phyloP scores from a whole-genome alignment of 2,888 invertebrate species.

The Morpho deidamia region DNA sequence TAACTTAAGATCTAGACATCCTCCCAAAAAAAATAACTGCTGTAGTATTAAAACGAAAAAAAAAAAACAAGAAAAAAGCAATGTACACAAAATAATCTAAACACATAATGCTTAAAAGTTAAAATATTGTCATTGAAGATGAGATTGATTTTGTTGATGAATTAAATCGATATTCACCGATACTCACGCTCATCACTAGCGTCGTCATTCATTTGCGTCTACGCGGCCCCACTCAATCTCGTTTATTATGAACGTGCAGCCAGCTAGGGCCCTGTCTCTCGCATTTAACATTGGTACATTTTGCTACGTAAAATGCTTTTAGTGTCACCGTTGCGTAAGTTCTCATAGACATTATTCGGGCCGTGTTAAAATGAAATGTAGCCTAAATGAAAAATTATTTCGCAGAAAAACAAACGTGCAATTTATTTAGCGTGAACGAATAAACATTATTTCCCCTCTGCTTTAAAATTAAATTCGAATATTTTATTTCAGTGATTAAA shows the following conservation, averaged over 20 bases:
- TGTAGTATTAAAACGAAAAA: too few species aligned
- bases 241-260: slow-evolving; percentile 71
- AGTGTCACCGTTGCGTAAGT: slow-evolving; percentile 47
- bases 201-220: slow-evolving; percentile 71
- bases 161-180: slow-evolving; percentile 24
- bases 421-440: slow-evolving; percentile 2
- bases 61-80: too few species aligned
- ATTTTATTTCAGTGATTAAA: background rate
- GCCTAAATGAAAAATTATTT: slow-evolving; percentile 13
- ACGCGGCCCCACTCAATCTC: slow-evolving; percentile 70
- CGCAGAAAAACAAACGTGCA: slow-evolving; percentile 3
- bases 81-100: too few species aligned
- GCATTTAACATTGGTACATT: slow-evolving; percentile 65
- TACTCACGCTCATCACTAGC: slow-evolving; percentile 33
- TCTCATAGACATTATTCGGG: slow-evolving; percentile 28
- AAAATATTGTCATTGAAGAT: background rate
- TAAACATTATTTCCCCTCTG: background rate
- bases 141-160: background rate
- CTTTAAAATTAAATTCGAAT: too few species aligned
- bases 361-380: slow-evolving; percentile 16
- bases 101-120: background rate
- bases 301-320: slow-evolving; percentile 51
- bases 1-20: too few species aligned
- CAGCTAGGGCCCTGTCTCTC: slow-evolving; percentile 43
- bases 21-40: too few species aligned